Evolutionary conservation across 2,797 vertebrate genomes (phyloP), one percentile per base, ranked within the genome.

Genomic region (Knipowitschia caucasica): DNA sequence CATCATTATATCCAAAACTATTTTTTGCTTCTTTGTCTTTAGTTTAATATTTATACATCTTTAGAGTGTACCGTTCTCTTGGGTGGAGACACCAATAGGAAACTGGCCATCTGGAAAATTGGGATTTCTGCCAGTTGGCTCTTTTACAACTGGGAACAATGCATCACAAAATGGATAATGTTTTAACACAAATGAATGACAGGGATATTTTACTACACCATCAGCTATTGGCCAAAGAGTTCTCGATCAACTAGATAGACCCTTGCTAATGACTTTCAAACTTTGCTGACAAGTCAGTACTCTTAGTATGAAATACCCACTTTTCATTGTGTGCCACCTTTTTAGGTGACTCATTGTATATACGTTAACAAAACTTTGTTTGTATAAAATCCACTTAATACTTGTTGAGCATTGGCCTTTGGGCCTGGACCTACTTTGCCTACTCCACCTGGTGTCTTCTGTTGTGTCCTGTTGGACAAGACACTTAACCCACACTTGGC

Each of bases 131-230:
- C 26, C 38, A 53, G 34, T 64, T 57, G 45, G 21, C 39, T 9
- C 18, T 24, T 39, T 47, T 62, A 44, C 40, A 40, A 53, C 26
- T 31, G 21, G 33, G 20, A 49, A 27, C 12, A 59, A 34, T 52
- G 27, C 21, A 33, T 71, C 55, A 14, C 15, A 46, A 49, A 43
- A 34, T 11, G 52, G 49, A 52, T 29, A 15, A 47, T 50, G 54
- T 39, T 23, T n/a, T 11, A 45, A 33, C 20, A 42, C 45, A 59
- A 25, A 10, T 42, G 15, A 50, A 55, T 45, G 56, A 33, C 20
- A 35, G 12, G 21, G 9, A 21, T 54, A 33, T 24, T 15, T 42
- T 18, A 1, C 9, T 35, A 23, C 34, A 53, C 43, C 49, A 50
- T 10, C 39, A 44, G 27, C 27, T 24, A 1, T 11, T 9, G 18